Base-by-base conservation (phyloP, 2,888 invertebrate species). In the Megastigmus dorsalis region DNA sequence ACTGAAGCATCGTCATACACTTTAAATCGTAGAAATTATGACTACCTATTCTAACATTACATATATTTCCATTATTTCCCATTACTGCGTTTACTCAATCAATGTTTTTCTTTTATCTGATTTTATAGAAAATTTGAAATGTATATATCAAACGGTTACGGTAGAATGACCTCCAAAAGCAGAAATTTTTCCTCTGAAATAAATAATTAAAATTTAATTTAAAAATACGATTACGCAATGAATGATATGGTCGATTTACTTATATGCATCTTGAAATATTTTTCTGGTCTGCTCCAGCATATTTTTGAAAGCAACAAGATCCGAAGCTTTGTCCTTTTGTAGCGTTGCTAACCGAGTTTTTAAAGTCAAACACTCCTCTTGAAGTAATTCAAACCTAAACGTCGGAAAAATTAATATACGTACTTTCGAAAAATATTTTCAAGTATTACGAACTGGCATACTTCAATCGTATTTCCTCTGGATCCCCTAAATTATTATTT, bases 321-420 rank as follows among this genome's bases (percentile, higher is more conserved):
- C 93, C 20, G 90, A 88, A 66, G 89, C 89, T 81, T 93, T 91
- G 81, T 93, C 93, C 77, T 91, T 90, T 79, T 91, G 91, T 36
- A 92, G 89, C 83, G 92, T 91, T 81, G 90, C 90, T 43, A 93
- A 83, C 82, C 92, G 90, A 48, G 92, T 91, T 82, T 92, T 91
- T 83, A 93, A 87, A 18, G 92, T 91, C 83, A 92, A 91, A 48
- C 92, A 89, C 80, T 92, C 92, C 85, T 93, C 93, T 80, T 93
- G 91, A 0, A 93, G 90, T 67, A 93, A 85, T 82, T 92, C 92
- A 66, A 93, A 83, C 81, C 90, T 89, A n/a, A 15, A 13, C 7
- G 9, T 26, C 5, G 6, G 13, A 20, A n/a, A 20, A 13, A 26
- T 26, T 43, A 38, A 41, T 41, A 33, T 3, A 28, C 10, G 5